Evolutionary conservation across 2,797 vertebrate species (phyloP).

Genomic region (Sitta carolinensis): DNA sequence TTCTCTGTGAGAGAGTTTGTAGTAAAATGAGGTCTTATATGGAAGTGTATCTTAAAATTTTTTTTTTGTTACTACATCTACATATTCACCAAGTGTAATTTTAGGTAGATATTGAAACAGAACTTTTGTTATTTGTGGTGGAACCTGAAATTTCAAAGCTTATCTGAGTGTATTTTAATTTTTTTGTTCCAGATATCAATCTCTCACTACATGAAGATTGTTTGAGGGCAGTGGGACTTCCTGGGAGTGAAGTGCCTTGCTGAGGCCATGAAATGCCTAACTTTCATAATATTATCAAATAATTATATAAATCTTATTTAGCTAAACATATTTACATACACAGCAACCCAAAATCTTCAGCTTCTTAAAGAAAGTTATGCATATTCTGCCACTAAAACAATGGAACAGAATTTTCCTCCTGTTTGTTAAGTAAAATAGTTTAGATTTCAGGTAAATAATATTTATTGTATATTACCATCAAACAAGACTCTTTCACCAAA

Average conservation of each 20-base stretch:
- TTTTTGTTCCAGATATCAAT: neutral
- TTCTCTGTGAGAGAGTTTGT: neutral
- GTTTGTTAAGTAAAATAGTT: slow-evolving; percentile 22
- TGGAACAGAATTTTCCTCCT: neutral
- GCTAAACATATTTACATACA: slow-evolving; percentile 3
- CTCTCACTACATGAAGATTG: neutral
- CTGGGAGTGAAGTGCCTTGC: neutral
- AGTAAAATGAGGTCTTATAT: neutral
- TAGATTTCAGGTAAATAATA: slow-evolving; percentile 41
- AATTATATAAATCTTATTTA: slow-evolving; percentile 5
- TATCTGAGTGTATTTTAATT: neutral
- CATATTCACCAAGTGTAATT: neutral
- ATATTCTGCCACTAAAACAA: neutral
- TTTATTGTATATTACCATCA: slow-evolving; percentile 4
- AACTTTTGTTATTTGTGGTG: neutral
- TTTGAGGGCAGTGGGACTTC: neutral
- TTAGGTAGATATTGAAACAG: neutral
- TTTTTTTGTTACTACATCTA: neutral
- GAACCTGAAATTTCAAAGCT: neutral
- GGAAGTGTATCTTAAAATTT: neutral
- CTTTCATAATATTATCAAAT: neutral
- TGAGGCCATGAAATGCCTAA: neutral
- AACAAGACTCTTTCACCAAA: slow-evolving; percentile 8
- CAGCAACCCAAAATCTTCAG: neutral
- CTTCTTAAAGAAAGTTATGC: neutral